phyloP scores from a whole-genome alignment of 2,888 invertebrate species.

The Adelphocoris suturalis region DNA sequence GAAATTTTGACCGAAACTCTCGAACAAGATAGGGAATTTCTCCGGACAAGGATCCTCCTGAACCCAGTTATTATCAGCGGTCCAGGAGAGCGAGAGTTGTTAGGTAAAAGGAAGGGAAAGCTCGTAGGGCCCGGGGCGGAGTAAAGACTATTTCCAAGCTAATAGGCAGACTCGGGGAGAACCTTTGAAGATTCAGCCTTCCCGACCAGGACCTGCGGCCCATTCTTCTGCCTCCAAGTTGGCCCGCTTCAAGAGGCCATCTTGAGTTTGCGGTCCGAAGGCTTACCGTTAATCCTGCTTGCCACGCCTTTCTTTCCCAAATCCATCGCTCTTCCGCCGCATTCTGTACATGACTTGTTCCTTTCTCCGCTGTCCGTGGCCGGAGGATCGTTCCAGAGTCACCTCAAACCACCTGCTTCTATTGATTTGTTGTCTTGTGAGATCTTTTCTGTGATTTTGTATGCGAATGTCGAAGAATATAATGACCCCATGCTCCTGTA shows the following conservation, averaged over 20 bases:
- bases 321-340: not conserved
- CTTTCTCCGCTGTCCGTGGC: not conserved
- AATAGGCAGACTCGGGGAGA: not conserved
- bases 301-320: conserved; percentile 6
- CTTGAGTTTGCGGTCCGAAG: not conserved
- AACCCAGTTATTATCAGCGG: not conserved
- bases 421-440: not conserved
- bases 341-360: not conserved
- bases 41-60: not conserved
- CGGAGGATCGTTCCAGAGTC: not conserved
- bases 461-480: too few relatives aligned
- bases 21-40: not conserved
- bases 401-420: too few relatives aligned
- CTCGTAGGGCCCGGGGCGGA: not conserved
- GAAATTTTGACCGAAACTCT: too few relatives aligned
- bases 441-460: too few relatives aligned
- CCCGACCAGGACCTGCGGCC: not conserved
- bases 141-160: not conserved
- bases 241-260: not conserved
- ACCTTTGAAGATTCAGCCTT: not conserved
- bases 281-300: conserved; percentile 10
- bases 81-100: conserved; percentile 13
- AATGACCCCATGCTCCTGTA: too few relatives aligned
- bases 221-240: not conserved
- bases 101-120: conserved; percentile 1